These are phyloP conservation scores for Dendrocincla tyrannina DNA, from an alignment of 2,797 vertebrate genomes.

Conservation along the genomic window DNA sequence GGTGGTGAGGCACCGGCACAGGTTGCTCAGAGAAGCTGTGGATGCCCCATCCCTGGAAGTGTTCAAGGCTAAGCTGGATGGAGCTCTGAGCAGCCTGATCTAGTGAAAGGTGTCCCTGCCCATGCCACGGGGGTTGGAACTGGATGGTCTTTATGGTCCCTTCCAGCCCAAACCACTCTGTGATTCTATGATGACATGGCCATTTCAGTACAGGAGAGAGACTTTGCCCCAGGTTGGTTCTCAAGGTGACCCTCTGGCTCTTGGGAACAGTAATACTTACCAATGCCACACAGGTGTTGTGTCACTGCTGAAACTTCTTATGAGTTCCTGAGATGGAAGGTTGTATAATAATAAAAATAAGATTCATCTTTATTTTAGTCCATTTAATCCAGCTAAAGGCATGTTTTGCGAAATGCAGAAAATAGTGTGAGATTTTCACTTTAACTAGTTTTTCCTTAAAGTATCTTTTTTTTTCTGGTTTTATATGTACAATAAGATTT, in stretches of 20 bases:
- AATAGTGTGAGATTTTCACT: constrained; percentile 20
- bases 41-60: background rate
- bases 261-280: background rate
- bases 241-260: background rate
- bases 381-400: background rate
- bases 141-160: background rate
- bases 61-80: background rate
- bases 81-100: background rate
- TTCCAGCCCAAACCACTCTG: background rate
- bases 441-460: constrained; percentile 22
- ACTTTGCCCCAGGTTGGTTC: background rate
- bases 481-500: background rate
- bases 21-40: background rate
- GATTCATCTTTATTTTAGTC: constrained; percentile 12
- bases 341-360: background rate
- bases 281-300: background rate
- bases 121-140: background rate
- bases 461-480: background rate
- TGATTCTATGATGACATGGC: background rate
- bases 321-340: background rate
- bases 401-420: background rate
- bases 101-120: background rate
- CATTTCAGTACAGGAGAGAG: background rate
- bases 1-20: background rate
- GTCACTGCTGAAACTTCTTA: background rate